Conservation (phyloP, 37 sponge, comb jelly and placozoan species). For the Agelas oroides region DNA sequence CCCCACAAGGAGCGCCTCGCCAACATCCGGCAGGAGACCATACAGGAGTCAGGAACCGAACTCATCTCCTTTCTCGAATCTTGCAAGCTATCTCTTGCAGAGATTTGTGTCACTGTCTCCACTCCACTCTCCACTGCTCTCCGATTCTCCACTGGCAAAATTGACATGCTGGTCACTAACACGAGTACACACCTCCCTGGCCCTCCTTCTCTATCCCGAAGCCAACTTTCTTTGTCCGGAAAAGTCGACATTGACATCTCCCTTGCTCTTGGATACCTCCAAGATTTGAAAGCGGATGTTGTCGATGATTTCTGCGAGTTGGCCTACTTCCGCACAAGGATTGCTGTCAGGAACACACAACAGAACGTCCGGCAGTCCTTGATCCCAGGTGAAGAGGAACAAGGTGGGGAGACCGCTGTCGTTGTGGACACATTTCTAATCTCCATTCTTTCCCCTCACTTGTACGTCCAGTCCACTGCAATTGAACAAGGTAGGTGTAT, state of each 20-base stretch:
- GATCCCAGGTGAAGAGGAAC: background rate
- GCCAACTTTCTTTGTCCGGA: constrained; percentile 58
- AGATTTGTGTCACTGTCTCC: constrained; percentile 59
- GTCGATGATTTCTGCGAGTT: constrained; percentile 75
- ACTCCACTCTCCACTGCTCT: constrained; percentile 79
- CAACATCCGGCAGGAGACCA: background rate
- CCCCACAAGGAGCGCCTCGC: constrained; percentile 22
- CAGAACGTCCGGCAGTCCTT: constrained; percentile 30
- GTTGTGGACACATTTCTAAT: constrained; percentile 72
- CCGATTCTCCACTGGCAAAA: constrained; percentile 74
- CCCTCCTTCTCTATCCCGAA: background rate
- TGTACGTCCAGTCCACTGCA: constrained; percentile 81
- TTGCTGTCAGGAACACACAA: constrained; percentile 64
- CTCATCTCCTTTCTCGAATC: constrained; percentile 48
- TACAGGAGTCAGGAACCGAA: constrained; percentile 4
- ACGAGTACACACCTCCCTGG: background rate
- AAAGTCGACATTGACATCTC: constrained; percentile 74
- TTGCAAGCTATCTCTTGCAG: constrained; percentile 38
- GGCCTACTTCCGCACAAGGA: constrained; percentile 68
- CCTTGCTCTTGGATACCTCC: constrained; percentile 70
- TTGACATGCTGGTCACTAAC: constrained; percentile 70
- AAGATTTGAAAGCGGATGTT: constrained; percentile 44
- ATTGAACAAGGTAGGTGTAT: constrained; percentile 74
- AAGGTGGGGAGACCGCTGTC: background rate
- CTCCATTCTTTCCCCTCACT: constrained; percentile 65